Evolutionary conservation across 1,140 invertebrate species (phyloP).

Genomic region (Spodoptera frugiperda): DNA sequence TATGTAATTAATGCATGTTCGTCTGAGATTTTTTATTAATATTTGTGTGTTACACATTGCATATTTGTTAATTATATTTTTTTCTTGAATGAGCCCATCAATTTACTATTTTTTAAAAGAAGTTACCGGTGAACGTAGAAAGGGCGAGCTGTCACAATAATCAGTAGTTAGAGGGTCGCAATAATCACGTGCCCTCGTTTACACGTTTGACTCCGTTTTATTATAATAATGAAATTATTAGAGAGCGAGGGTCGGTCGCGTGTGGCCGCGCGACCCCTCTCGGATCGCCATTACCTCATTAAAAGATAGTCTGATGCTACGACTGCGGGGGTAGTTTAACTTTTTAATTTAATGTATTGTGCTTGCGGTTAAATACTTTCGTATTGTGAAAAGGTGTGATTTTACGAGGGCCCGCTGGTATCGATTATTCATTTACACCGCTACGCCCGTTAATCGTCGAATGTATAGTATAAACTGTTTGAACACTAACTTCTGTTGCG

Average conservation of each 20-base stretch:
- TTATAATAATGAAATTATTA: slow-evolving; percentile 84
- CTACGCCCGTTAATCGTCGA: background rate
- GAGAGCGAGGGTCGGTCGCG: slow-evolving; percentile 63
- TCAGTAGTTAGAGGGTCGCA: slow-evolving; percentile 63
- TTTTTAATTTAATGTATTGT: slow-evolving; percentile 81
- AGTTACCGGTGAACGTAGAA: background rate
- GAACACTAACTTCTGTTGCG: no score
- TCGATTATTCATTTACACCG: slow-evolving; percentile 28
- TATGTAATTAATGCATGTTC: no score
- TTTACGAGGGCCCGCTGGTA: slow-evolving; percentile 58
- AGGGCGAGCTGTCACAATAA: slow-evolving; percentile 48
- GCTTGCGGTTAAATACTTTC: slow-evolving; percentile 65
- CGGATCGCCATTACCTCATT: slow-evolving; percentile 77
- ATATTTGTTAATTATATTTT: no score
- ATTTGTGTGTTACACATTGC: no score
- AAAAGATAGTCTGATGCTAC: slow-evolving; percentile 71
- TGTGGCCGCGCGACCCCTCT: slow-evolving; percentile 65
- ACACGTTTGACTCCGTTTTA: slow-evolving; percentile 80
- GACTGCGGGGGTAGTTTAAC: slow-evolving; percentile 71
- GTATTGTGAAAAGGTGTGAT: slow-evolving; percentile 73
- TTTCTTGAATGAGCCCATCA: no score
- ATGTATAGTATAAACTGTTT: background rate
- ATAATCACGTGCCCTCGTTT: slow-evolving; percentile 75
- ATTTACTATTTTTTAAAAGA: background rate
- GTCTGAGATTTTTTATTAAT: no score